Conservation (phyloP, 23 tunicate species). For the Trididemnum nubilum region DNA sequence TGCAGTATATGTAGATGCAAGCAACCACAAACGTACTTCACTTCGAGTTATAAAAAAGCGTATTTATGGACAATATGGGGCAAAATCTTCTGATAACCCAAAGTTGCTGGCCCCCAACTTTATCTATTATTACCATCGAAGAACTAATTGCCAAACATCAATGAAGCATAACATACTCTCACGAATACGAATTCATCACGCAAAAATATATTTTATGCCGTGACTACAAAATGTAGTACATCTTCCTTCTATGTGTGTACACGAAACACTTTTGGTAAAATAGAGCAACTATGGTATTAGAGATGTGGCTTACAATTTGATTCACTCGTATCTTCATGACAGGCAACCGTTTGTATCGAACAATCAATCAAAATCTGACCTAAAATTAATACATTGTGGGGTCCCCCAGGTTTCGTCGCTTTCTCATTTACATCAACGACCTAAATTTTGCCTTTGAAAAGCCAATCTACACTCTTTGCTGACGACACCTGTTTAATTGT, state of each 20-base stretch:
- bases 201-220: background rate
- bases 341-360: no score
- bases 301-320: no score
- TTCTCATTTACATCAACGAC: no score
- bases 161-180: background rate
- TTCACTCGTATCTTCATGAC: no score
- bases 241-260: background rate
- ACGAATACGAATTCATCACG: background rate
- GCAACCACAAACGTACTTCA: background rate
- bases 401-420: no score
- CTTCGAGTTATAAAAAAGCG: background rate
- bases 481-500: no score
- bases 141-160: background rate
- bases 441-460: no score
- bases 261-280: no score
- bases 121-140: background rate
- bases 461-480: no score
- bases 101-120: background rate
- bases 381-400: no score
- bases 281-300: no score
- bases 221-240: background rate
- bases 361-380: no score
- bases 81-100: background rate
- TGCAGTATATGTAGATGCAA: background rate
- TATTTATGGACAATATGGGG: background rate